Base-by-base conservation (phyloP, 2,888 invertebrate genomes). In the Callyntrura sp. region DNA sequence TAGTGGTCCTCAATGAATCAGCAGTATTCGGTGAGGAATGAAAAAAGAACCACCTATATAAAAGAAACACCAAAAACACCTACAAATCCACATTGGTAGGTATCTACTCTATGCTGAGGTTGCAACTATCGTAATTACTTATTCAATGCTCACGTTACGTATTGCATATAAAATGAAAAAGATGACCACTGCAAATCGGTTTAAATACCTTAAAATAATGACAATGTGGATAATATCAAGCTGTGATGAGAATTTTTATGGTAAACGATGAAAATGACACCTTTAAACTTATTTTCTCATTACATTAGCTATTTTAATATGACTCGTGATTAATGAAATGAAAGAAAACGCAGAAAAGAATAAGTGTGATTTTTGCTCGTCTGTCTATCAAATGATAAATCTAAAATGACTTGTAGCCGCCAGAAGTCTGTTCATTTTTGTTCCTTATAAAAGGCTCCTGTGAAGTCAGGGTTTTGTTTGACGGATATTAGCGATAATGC, bases 1-100 rank as follows among this genome's bases (percentile, higher is more conserved):
- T 76, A n/a, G 76, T n/a, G 8, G n/a, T 76, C 14, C 2, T 20
- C 14, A 51, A 55, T 76, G 76, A 76, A 76, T 76, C 76, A 76
- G 76, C 76, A 76, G 0, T 51, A 14, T 48, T 73, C 12, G 14
- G 2, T 23, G 6, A 8, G 4, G 76, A 20, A 14, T 20, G n/a
- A n/a, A 60, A 9, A 35, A 4, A 35, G 60, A 8, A n/a, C 17
- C n/a, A n/a, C n/a, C n/a, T 17, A 60, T 17, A 20, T 60, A 60
- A 20, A 60, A 14, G 20, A 25, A 25, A 25, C 25, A 62, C 62
- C 62, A 11, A 62, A n/a, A n/a, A n/a, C n/a, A n/a, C n/a, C n/a
- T 65, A 65, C 5, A 14, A 28, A 28, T 65, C 25, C 60, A 60
- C 23, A 60, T 9, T 6, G 60, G 14, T 23, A 23, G 9, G 14